Percentiles rank a stretch among this genome's conserved stretches.
Conservation (phyloP, 2,797 vertebrate genomes). For the Aeoliscus strigatus region DNA sequence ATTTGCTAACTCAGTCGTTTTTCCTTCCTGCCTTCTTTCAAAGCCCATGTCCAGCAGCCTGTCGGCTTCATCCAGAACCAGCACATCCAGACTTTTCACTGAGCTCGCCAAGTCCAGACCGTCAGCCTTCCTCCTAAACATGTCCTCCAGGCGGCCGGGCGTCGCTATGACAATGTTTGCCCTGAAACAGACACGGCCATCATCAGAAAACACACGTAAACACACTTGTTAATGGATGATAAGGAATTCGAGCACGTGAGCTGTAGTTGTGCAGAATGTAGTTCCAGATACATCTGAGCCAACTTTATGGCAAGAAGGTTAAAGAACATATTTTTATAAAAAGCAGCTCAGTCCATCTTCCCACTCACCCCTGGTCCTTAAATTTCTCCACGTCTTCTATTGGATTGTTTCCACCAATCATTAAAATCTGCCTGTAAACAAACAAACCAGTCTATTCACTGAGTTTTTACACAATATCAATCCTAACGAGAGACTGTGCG, state of each 20-base stretch:
- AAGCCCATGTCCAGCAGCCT: conserved; percentile 96
- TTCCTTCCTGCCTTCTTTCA: conserved; percentile 78
- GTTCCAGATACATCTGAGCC: neutral
- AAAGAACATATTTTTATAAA: too few relatives aligned
- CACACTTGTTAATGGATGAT: neutral
- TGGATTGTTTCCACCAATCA: conserved; percentile 93
- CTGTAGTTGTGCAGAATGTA: too few relatives aligned
- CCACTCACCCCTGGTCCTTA: conserved; percentile 81
- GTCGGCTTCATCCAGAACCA: conserved; percentile 96
- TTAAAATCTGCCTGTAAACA: conserved; percentile 84
- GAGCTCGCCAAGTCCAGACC: conserved; percentile 83
- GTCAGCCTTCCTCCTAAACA: conserved; percentile 89
- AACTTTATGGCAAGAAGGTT: too few relatives aligned
- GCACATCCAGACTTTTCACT: conserved; percentile 85
- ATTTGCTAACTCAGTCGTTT: neutral
- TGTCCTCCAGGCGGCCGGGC: conserved; percentile 91
- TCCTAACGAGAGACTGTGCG: too few relatives aligned
- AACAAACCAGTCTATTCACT: too few relatives aligned
- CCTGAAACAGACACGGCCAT: conserved; percentile 53
- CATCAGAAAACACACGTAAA: too few relatives aligned
- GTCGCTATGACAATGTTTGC: conserved; percentile 93
- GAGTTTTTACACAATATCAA: too few relatives aligned
- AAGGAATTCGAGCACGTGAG: too few relatives aligned
- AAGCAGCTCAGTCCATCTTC: neutral
- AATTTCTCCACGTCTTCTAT: conserved; percentile 90